These are phyloP conservation scores for Myopa testacea DNA, from an alignment of 2,888 invertebrate species.

Conservation along the genomic window DNA sequence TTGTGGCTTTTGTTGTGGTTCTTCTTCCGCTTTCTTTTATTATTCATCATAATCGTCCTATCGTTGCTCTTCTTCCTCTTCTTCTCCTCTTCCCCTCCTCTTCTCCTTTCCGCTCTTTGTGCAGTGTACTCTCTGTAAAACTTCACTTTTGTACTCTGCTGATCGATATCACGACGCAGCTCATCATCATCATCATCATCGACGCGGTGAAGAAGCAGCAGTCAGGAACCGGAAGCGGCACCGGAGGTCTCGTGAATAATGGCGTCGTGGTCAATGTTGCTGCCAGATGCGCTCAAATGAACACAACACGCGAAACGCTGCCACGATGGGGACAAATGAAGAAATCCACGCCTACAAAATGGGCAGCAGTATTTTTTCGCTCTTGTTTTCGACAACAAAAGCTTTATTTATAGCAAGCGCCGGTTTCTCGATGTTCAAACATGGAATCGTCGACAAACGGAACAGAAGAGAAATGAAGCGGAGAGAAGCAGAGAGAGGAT, in stretches of 20 bases:
- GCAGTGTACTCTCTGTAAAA: no score
- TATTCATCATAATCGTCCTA: no score
- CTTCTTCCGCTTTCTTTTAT: no score
- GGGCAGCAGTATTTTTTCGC: slow-evolving; percentile 12
- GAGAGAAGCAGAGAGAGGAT: background rate
- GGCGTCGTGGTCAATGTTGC: background rate
- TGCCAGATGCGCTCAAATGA: slow-evolving; percentile 4
- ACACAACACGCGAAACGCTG: background rate
- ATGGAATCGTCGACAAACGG: slow-evolving; percentile 4
- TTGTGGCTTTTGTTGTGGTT: no score
- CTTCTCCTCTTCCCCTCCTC: no score
- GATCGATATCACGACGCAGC: no score
- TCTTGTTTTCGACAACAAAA: slow-evolving; percentile 27
- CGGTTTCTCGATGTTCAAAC: background rate
- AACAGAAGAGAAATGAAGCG: background rate
- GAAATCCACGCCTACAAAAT: slow-evolving; percentile 19
- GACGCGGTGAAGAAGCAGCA: no score
- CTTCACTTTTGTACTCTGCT: no score
- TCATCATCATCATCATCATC: slow-evolving; percentile 34
- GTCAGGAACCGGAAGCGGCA: no score
- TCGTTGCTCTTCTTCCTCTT: no score
- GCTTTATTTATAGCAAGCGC: slow-evolving; percentile 13
- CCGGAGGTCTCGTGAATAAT: background rate
- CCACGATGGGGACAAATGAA: background rate
- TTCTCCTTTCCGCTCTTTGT: no score